Base-by-base conservation (phyloP, 1,140 invertebrate genomes). In the Brachionus rubens region DNA sequence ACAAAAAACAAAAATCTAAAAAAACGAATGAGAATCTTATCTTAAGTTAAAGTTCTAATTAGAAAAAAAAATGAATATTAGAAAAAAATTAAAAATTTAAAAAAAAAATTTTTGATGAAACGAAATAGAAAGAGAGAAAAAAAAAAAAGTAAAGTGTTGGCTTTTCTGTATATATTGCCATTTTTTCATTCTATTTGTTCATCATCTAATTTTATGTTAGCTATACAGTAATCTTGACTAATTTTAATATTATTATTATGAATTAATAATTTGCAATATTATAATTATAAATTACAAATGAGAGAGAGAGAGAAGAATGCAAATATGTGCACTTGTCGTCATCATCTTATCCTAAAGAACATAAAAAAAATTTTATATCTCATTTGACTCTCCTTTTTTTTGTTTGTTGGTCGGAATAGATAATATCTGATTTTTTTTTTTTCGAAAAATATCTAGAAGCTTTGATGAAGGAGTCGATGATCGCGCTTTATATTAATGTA, bases 141-240 rank as follows among this genome's bases (percentile, higher is more conserved):
- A 59, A 33, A 28, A 54, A 54, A 59, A 59, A 59, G 36, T 28
- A 36, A 33, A 36, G 54, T 59, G 54, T 59, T 59, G 54, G 54
- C 54, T 59, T 59, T 59, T 59, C 54, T 59, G 30, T 59, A 9
- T 9, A 30, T 59, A 19, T 59, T 59, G 54, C 54, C 54, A 59
- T 59, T 33, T 59, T 30, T 59, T 36, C 16, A 19, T 59, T 59
- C 36, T 59, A 33, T 30, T 28, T 59, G 28, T 59, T 59, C 26
- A 28, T 56, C 52, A 36, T 36, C 9, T 56, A 14, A 28, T 28
- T 56, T 59, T 59, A 59, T 59, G 54, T 16, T 59, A 59, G 54
- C 54, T 59, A 59, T 59, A 59, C 54, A 59, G 54, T 59, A 59
- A 59, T 59, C 54, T 59, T 59, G 36, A 33, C 54, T 59, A 59